Evolutionary conservation across 2,888 invertebrate species (phyloP).

Genomic region (Mechanitis mazaeus): DNA sequence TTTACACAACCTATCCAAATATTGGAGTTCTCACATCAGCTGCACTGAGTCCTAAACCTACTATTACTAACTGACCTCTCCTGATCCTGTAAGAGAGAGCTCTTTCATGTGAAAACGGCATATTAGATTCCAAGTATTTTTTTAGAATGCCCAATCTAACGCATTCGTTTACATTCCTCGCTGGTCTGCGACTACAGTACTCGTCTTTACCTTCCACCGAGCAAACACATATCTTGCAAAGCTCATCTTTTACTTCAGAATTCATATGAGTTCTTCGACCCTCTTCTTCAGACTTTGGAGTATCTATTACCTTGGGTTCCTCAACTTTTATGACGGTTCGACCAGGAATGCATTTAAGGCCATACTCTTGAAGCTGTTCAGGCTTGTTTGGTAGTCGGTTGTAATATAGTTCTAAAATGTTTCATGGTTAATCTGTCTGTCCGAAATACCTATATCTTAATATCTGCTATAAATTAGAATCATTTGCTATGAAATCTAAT

Average conservation of each 20-base stretch:
- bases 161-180: conserved; percentile 59
- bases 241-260: conserved; percentile 38
- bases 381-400: conserved; percentile 38
- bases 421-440: neutral
- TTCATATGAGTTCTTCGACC: conserved; percentile 47
- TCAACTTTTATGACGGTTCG: conserved; percentile 47
- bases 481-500: no score
- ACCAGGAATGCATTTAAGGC: conserved; percentile 55
- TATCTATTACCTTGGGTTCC: conserved; percentile 1
- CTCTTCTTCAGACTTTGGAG: conserved; percentile 5
- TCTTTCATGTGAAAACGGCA: conserved; percentile 46
- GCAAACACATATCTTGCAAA: conserved; percentile 57
- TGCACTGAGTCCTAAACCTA: conserved; percentile 32
- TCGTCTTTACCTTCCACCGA: conserved; percentile 52
- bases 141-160: conserved; percentile 39
- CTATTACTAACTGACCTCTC: conserved; percentile 45
- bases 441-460: neutral
- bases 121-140: conserved; percentile 32
- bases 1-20: neutral
- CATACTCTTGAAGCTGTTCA: conserved; percentile 28
- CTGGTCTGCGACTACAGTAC: conserved; percentile 53
- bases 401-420: conserved; percentile 51
- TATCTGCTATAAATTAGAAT: neutral
- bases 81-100: conserved; percentile 46
- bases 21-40: conserved; percentile 29